These are phyloP conservation scores for Strigops habroptila DNA, from an alignment of 2,113 vertebrate species.

Conservation along the genomic window DNA sequence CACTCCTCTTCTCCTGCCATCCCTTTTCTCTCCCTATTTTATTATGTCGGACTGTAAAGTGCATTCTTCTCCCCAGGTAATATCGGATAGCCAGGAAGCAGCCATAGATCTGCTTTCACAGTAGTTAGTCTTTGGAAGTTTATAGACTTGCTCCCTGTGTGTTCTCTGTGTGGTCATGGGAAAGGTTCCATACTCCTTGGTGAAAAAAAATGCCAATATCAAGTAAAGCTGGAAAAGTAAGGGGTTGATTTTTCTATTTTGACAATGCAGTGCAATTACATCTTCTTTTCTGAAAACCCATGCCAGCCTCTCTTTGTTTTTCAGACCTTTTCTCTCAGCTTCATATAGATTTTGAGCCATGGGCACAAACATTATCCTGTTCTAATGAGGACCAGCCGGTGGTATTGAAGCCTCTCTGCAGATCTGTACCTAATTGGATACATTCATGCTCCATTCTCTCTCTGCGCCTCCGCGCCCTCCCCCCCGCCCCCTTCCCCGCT, in stretches of 20 bases:
- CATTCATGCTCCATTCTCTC: background rate
- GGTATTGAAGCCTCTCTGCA: background rate
- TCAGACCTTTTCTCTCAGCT: fast-evolving
- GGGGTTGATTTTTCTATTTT: background rate
- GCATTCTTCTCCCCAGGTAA: constrained; percentile 47
- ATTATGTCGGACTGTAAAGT: constrained; percentile 26
- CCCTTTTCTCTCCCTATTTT: background rate
- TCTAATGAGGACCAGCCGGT: background rate
- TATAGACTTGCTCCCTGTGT: background rate
- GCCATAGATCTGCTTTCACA: background rate
- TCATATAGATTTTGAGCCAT: background rate
- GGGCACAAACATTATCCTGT: background rate
- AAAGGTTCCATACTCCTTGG: background rate
- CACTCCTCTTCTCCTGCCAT: background rate
- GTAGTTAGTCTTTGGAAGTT: background rate
- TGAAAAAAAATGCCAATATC: background rate
- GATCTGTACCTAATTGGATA: background rate
- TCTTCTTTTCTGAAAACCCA: background rate
- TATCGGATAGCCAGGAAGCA: background rate
- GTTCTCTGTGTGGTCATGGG: background rate
- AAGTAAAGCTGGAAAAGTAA: background rate
- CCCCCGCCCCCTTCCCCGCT: background rate
- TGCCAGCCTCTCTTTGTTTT: background rate
- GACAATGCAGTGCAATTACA: background rate
- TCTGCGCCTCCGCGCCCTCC: background rate